Percentiles rank a stretch among this genome's conserved stretches.
Conservation (phyloP, 2,797 vertebrate species). For the Ctenochaetus hawaiiensis region DNA sequence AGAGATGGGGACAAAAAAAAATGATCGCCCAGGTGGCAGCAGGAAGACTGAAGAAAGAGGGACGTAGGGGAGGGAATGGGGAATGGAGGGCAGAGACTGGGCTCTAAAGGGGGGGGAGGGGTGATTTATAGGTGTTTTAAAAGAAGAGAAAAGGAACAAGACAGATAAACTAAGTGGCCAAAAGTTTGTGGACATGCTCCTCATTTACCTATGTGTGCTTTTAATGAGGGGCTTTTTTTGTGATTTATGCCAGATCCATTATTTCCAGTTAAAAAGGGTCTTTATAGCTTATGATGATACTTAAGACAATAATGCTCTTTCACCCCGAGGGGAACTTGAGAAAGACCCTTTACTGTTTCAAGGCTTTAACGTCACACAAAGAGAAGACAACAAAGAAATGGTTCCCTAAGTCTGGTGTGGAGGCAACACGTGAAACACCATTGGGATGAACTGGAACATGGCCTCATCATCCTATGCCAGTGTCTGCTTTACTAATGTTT, state of each 20-base stretch:
- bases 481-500: background rate
- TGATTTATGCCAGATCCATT: background rate
- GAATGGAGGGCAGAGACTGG: no score
- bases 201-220: background rate
- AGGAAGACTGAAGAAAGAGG: slow-evolving; percentile 7
- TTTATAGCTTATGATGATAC: background rate
- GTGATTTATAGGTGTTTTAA: background rate
- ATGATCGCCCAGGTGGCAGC: slow-evolving; percentile 37
- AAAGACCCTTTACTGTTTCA: background rate
- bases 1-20: slow-evolving; percentile 33
- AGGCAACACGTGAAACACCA: background rate
- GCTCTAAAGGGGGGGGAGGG: background rate
- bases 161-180: background rate
- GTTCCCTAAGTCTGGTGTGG: background rate
- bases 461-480: background rate
- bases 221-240: background rate
- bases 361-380: background rate
- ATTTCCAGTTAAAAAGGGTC: background rate
- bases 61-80: slow-evolving; percentile 16
- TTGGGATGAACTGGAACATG: background rate
- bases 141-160: background rate
- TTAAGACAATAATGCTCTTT: background rate
- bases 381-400: background rate
- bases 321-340: no score
- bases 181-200: background rate